Evolutionary conservation across 1,140 invertebrate genomes (phyloP).

Genomic region (Papilio aristodemus): DNA sequence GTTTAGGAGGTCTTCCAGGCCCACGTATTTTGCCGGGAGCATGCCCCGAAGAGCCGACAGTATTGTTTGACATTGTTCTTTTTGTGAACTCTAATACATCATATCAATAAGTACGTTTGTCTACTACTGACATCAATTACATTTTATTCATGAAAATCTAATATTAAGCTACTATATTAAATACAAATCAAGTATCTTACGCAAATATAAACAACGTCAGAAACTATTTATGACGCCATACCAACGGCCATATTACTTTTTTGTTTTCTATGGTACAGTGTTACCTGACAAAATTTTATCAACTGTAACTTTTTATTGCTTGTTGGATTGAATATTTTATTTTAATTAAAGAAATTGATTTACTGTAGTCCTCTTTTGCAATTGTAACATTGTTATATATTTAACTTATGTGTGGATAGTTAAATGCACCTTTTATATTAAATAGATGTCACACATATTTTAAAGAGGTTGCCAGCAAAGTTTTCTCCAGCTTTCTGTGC

Average conservation of each 20-base stretch:
- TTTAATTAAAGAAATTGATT: too few species aligned
- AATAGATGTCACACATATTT: too few species aligned
- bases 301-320: too few species aligned
- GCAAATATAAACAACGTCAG: constrained; percentile 79
- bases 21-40: constrained; percentile 82
- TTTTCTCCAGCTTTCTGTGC: too few species aligned
- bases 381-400: too few species aligned
- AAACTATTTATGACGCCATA: constrained; percentile 77
- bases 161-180: constrained; percentile 34
- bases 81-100: constrained; percentile 58
- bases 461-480: too few species aligned
- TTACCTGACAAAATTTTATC: background rate
- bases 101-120: constrained; percentile 43
- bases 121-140: constrained; percentile 37
- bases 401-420: too few species aligned
- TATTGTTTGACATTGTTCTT: constrained; percentile 75
- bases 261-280: constrained; percentile 40
- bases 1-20: constrained; percentile 88
- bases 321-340: too few species aligned
- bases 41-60: constrained; percentile 76
- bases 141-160: constrained; percentile 18
- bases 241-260: constrained; percentile 72
- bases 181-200: constrained; percentile 40
- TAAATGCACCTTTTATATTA: too few species aligned
- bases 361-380: too few species aligned